Base-by-base conservation (phyloP, 2,797 vertebrate genomes). In the Micromesistius poutassou region DNA sequence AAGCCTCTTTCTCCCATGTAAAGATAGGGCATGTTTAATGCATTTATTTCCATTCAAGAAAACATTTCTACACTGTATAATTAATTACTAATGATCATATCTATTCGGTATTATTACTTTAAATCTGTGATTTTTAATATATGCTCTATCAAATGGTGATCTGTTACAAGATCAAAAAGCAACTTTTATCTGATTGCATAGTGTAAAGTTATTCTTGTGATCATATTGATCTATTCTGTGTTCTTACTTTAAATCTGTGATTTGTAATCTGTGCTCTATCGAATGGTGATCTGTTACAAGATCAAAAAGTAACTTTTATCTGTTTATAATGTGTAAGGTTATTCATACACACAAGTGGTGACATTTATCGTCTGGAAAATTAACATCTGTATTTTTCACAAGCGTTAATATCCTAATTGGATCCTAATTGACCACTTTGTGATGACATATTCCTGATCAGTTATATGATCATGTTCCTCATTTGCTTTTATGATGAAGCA, bases 231-330 rank as follows among this genome's bases (percentile, higher is more conserved):
- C 68, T 30, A 6, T 71, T 30, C 10, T 16, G 13, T 76, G 31
- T 68, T 71, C 68, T 12, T 71, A 30, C n/a, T 30, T 28, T 28
- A 22, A 14, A 62, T 4, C 10, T 25, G n/a, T 71, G 22, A 62
- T 50, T 50, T 88, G 94, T 90, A 8, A 71, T 71, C 50, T 62
- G 22, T 62, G 50, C 22, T n/a, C 19, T 88, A 94, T 90, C 92
- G 30, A 30, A 33, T 30, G 13, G 10, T 33, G 70, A 71, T 71
- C 70, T 71, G 14, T 19, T 71, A 22, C 14, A 33, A 33, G 70
- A 71, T 71, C 70, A 71, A 71, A 16, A 30, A 30, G 10, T 71
- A 42, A 6, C 13, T 5, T 71, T 31, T 9, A 71, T 71, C 70
- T 33, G 13, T 71, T 71, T 33, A 16, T 19, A 30, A 33, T 28